Conservation (phyloP, 2,888 invertebrate species). For the Sthenelais limicola region DNA sequence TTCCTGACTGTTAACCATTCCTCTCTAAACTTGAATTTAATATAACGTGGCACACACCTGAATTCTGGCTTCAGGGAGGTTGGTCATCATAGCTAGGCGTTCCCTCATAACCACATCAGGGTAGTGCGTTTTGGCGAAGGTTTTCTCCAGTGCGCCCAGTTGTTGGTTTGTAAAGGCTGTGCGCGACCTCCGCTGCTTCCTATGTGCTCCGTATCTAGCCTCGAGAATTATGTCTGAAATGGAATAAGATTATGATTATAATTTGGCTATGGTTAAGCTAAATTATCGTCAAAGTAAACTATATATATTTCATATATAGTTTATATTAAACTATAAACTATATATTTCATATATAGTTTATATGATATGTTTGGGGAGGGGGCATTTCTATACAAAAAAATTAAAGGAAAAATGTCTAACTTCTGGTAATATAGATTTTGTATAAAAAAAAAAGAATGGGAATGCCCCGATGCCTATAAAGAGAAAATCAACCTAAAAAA, state of each 20-base stretch:
- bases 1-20: too few relatives aligned
- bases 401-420: too few relatives aligned
- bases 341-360: too few relatives aligned
- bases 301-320: too few relatives aligned
- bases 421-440: too few relatives aligned
- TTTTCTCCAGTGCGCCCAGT: slow-evolving; percentile 72
- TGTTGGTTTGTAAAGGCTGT: slow-evolving; percentile 74
- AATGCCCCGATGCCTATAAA: too few relatives aligned
- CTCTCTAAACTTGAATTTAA: too few relatives aligned
- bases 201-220: slow-evolving; percentile 67
- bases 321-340: too few relatives aligned
- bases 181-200: slow-evolving; percentile 73
- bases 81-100: slow-evolving; percentile 73
- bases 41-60: slow-evolving; percentile 65
- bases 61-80: slow-evolving; percentile 74
- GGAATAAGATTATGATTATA: slow-evolving; percentile 2
- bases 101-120: slow-evolving; percentile 74
- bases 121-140: slow-evolving; percentile 74
- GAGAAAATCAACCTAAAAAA: too few relatives aligned
- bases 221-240: slow-evolving; percentile 67
- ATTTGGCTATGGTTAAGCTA: neutral
- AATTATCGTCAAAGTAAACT: neutral
- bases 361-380: too few relatives aligned
- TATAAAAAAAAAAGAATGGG: too few relatives aligned
- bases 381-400: too few relatives aligned